phyloP scores from a whole-genome alignment of 2,888 invertebrate genomes.

The Lycaena phlaeas region DNA sequence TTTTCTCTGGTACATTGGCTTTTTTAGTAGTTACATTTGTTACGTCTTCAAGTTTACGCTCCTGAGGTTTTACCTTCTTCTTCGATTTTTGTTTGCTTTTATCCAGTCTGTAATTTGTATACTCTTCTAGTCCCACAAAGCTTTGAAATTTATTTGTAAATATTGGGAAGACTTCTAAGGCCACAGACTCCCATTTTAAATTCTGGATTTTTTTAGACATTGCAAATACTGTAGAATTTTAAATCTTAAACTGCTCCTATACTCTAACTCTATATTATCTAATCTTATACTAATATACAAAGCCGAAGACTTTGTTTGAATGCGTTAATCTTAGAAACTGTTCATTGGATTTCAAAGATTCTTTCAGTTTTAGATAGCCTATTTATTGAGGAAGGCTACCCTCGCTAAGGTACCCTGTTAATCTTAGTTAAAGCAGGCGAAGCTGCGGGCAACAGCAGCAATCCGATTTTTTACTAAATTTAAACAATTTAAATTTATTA shows the following conservation, averaged over 20 bases:
- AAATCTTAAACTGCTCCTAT: neutral
- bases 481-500: too few relatives aligned
- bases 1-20: slow-evolving; percentile 32
- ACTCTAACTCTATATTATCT: too few relatives aligned
- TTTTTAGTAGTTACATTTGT: slow-evolving; percentile 6
- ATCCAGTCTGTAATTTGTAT: slow-evolving; percentile 77
- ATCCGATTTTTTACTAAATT: too few relatives aligned
- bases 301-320: too few relatives aligned
- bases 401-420: too few relatives aligned
- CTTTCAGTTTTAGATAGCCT: too few relatives aligned
- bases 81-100: slow-evolving; percentile 40
- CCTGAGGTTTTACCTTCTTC: slow-evolving; percentile 24
- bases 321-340: too few relatives aligned
- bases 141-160: slow-evolving; percentile 72
- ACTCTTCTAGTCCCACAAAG: slow-evolving; percentile 84
- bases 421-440: too few relatives aligned
- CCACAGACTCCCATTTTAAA: slow-evolving; percentile 76
- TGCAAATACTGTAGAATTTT: neutral
- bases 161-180: slow-evolving; percentile 71
- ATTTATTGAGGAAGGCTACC: too few relatives aligned
- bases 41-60: slow-evolving; percentile 15
- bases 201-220: slow-evolving; percentile 55
- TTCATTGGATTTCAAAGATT: too few relatives aligned
- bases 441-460: too few relatives aligned
- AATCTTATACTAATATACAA: too few relatives aligned